Percentiles rank a stretch among this genome's conserved stretches.
These are phyloP conservation scores for Lanius ludovicianus DNA, from an alignment of 2,113 vertebrate genomes.

Conservation along the genomic window DNA sequence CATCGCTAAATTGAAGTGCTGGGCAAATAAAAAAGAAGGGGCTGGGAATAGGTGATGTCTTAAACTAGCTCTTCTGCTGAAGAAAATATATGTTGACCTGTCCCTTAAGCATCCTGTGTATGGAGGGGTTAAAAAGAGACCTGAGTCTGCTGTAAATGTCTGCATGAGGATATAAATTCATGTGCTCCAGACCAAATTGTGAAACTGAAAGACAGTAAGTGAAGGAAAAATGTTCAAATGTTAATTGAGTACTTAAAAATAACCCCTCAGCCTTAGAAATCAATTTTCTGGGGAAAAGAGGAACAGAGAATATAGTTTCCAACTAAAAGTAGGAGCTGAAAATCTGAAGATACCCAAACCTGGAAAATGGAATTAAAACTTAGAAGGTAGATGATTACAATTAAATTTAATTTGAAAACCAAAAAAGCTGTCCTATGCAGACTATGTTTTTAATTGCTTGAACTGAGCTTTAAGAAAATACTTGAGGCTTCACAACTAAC, in stretches of 20 bases:
- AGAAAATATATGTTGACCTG: neutral
- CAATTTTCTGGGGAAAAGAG: neutral
- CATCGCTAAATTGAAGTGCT: neutral
- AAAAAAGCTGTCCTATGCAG: neutral
- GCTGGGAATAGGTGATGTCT: neutral
- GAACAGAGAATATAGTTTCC: neutral
- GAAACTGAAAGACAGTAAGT: neutral
- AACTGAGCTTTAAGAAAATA: neutral
- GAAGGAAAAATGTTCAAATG: neutral
- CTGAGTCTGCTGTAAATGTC: neutral
- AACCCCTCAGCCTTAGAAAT: neutral
- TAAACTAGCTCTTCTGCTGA: neutral
- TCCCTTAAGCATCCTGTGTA: neutral
- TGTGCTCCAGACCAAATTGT: neutral
- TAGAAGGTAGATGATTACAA: neutral
- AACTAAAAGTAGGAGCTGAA: neutral
- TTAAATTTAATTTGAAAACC: neutral
- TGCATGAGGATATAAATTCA: neutral
- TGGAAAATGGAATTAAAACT: neutral
- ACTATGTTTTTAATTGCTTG: neutral
- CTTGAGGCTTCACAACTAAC: neutral
- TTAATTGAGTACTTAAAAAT: neutral
- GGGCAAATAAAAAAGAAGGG: neutral
- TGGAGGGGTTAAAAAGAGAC: accelerated
- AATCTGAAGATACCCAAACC: neutral